Evolutionary conservation across 2,113 vertebrate genomes (phyloP).

Genomic region (Nyctibius bracteatus): DNA sequence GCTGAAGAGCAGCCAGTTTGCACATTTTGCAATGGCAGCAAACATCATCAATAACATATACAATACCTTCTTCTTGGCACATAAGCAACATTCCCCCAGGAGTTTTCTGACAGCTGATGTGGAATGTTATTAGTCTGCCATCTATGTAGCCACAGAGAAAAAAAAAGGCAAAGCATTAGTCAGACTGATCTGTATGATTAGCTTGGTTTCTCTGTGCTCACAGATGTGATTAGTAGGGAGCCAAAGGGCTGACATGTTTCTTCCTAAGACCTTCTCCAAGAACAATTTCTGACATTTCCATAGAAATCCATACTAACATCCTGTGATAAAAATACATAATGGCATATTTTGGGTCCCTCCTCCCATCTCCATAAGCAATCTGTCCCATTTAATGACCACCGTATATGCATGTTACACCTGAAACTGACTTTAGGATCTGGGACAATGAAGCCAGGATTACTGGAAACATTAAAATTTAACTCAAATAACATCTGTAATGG

Average conservation of each 20-base stretch:
- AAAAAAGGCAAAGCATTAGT: neutral
- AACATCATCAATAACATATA: neutral
- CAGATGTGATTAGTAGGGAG: neutral
- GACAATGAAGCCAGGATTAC: neutral
- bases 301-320: neutral
- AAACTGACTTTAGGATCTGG: neutral
- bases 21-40: neutral
- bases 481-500: neutral
- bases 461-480: neutral
- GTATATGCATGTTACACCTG: neutral
- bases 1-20: neutral
- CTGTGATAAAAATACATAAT: neutral
- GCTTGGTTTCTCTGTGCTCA: neutral
- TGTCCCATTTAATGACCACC: neutral
- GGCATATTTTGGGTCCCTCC: neutral
- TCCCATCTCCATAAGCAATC: neutral
- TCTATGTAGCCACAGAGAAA: neutral
- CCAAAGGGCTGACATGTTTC: rapidly evolving
- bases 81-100: neutral
- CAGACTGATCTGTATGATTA: neutral
- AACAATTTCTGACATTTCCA: neutral
- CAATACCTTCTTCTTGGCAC: neutral
- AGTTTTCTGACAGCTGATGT: neutral
- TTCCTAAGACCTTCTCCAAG: neutral
- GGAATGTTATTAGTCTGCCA: neutral